Conservation (phyloP, 2,888 invertebrate species). For the Choreutis nemorana region DNA sequence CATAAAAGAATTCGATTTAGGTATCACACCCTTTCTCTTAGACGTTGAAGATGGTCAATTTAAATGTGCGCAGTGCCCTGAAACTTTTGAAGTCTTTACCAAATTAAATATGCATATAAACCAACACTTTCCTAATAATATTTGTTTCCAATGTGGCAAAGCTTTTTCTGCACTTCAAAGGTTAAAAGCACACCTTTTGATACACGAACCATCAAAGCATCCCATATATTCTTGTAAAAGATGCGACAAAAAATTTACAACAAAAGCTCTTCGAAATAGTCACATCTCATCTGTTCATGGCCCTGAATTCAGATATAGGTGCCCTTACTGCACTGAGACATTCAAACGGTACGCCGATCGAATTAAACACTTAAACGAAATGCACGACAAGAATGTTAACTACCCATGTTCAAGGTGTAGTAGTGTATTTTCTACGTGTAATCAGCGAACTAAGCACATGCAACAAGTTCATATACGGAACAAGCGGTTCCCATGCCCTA, state of each 20-base stretch:
- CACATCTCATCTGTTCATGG: slow-evolving; percentile 31
- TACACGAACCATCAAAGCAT: slow-evolving; percentile 22
- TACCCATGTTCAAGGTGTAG: slow-evolving; percentile 43
- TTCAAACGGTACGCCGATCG: slow-evolving; percentile 40
- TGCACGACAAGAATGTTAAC: slow-evolving; percentile 34
- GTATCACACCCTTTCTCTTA: slow-evolving; percentile 37
- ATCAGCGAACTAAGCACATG: slow-evolving; percentile 43
- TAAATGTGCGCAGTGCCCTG: slow-evolving; percentile 32
- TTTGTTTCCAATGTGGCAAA: slow-evolving; percentile 50
- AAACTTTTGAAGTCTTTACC: slow-evolving; percentile 34
- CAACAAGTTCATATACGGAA: slow-evolving; percentile 37
- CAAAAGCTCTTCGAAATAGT: slow-evolving; percentile 23
- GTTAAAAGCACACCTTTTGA: slow-evolving; percentile 34
- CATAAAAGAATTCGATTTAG: slow-evolving; percentile 25
- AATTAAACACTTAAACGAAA: slow-evolving; percentile 28
- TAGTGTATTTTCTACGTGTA: slow-evolving; percentile 36
- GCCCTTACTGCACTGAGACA: slow-evolving; percentile 35
- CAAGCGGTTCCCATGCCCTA: slow-evolving; percentile 31
- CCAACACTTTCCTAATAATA: slow-evolving; percentile 41
- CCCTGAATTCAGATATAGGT: slow-evolving; percentile 23
- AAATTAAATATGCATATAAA: slow-evolving; percentile 48
- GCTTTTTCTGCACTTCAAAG: slow-evolving; percentile 32
- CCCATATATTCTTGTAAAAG: slow-evolving; percentile 28
- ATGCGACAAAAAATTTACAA: slow-evolving; percentile 32
- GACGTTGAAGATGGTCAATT: slow-evolving; percentile 22